These are phyloP conservation scores for Bujurquina vittata DNA, from an alignment of 2,113 vertebrate species.

Conservation along the genomic window DNA sequence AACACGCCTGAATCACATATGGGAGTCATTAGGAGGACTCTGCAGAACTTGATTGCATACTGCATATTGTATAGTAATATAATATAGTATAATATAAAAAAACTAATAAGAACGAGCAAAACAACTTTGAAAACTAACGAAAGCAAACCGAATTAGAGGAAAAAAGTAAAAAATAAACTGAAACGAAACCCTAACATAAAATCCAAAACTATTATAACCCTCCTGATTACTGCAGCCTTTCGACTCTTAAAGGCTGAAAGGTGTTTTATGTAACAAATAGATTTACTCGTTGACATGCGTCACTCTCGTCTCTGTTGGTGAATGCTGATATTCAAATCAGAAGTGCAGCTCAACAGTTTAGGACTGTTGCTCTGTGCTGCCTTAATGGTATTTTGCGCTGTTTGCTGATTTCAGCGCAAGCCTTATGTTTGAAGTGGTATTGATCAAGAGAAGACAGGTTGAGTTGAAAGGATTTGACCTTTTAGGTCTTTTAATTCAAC, in stretches of 20 bases:
- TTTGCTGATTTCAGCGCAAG: not conserved
- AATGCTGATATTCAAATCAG: not conserved
- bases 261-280: not conserved
- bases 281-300: not conserved
- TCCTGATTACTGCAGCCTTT: not conserved
- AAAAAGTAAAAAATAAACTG: too few relatives aligned
- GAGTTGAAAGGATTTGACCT: conserved; percentile 40
- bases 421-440: conserved; percentile 42
- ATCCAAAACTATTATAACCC: too few relatives aligned
- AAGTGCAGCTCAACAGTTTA: not conserved
- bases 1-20: too few relatives aligned
- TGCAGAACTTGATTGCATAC: too few relatives aligned
- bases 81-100: too few relatives aligned
- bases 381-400: not conserved
- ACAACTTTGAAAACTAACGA: too few relatives aligned
- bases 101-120: too few relatives aligned
- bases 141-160: too few relatives aligned
- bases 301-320: not conserved
- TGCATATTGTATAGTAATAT: too few relatives aligned
- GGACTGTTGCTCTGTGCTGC: not conserved
- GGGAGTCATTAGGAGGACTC: too few relatives aligned
- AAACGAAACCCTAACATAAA: too few relatives aligned
- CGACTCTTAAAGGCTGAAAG: not conserved
- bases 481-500: conserved; percentile 21
- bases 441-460: conserved; percentile 42